A percentile compares a stretch with the other conserved stretches of the same genome.
phyloP scores from a whole-genome alignment of 2,888 invertebrate genomes.

The Blastobasis adustella region DNA sequence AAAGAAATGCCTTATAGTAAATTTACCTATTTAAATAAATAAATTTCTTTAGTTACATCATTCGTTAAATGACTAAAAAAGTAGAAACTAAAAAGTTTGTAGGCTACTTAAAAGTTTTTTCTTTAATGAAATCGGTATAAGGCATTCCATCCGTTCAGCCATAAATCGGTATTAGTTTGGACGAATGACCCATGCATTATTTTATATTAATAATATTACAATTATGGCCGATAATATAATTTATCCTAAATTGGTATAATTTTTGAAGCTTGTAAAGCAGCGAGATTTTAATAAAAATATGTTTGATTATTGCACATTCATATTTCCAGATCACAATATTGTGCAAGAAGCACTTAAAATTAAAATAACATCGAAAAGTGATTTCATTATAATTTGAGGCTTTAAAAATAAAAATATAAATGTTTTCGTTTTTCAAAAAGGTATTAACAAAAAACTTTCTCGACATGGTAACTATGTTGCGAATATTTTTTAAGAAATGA shows the following conservation, averaged over 20 bases:
- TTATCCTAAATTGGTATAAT: slow-evolving; percentile 2
- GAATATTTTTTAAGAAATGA: slow-evolving; percentile 25
- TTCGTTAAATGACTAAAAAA: too few relatives aligned
- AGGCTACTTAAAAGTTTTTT: too few relatives aligned
- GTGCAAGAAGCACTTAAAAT: slow-evolving; percentile 38
- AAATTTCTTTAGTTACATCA: too few relatives aligned
- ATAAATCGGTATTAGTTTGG: too few relatives aligned
- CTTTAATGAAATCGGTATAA: too few relatives aligned
- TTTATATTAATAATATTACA: background rate
- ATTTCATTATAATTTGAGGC: background rate
- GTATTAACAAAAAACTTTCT: background rate
- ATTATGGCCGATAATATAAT: slow-evolving; percentile 26
- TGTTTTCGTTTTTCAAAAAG: background rate
- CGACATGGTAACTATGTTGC: background rate
- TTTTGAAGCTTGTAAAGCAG: slow-evolving; percentile 4
- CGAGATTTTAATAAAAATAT: background rate
- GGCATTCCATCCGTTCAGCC: too few relatives aligned
- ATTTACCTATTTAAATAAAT: too few relatives aligned
- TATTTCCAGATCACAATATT: slow-evolving; percentile 40
- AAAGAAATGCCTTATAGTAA: too few relatives aligned
- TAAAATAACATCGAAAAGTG: slow-evolving; percentile 10
- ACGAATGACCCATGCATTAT: too few relatives aligned
- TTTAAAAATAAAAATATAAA: slow-evolving; percentile 3
- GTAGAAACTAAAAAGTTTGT: too few relatives aligned
- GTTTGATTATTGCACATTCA: slow-evolving; percentile 36